Base-by-base conservation (phyloP, 1,140 invertebrate genomes). In the Microplitis demolitor region DNA sequence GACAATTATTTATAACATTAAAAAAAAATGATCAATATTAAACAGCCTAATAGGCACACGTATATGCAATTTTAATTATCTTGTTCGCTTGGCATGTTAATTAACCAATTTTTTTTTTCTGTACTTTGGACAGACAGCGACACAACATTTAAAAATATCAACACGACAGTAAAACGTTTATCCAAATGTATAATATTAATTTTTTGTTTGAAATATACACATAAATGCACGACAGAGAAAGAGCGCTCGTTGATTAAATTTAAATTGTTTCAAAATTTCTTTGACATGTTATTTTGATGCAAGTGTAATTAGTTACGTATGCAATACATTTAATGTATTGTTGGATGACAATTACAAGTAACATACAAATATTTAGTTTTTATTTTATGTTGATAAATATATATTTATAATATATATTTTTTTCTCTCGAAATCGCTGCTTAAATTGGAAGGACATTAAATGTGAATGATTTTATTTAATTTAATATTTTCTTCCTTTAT, bases 61-160 rank as follows among this genome's bases (percentile, higher is more conserved):
- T 39, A 37, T 31, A n/a, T 61, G 16, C 24, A 58, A 58, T 58
- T 64, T 63, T 34, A 34, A 16, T 35, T 53, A 5, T 14, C n/a
- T 66, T 72, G 45, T 58, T 39, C 56, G 13, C 35, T 73, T 53
- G 31, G 53, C 58, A 61, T 73, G 61, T 62, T 16, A 63, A 75
- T 72, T 58, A 45, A 45, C 11, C 39, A 45, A 45, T 45, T 62
- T 75, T 69, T 71, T 71, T 74, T 76, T 58, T 67, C 50, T 72
- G 50, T 66, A 24, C 69, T 69, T 76, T 76, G 76, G 76, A 81
- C 71, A 78, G 72, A 85, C 78, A 85, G 71, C 77, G 80, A 83
- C 81, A 86, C 39, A 45, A 45, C 83, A 86, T 80, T 78, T 78
- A 85, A 80, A 84, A 78, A 83, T 83, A 85, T 78, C 79, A 79